Base-by-base conservation (phyloP, 2,113 vertebrate genomes). In the Python bivittatus region DNA sequence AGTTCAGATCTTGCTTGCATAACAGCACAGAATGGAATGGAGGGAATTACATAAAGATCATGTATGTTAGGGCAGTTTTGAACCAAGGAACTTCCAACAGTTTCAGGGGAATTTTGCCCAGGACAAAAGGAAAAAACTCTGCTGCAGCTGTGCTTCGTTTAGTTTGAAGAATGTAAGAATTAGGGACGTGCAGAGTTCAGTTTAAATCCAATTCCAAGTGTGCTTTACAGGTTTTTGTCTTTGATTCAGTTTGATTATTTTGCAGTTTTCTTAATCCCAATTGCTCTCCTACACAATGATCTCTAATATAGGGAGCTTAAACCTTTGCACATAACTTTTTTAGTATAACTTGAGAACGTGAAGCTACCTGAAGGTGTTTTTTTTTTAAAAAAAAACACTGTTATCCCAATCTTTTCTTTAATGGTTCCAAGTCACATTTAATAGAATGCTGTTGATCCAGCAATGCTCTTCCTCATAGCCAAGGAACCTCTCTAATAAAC, bases 1-100 rank as follows among this genome's bases (percentile, higher is more conserved):
- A 95, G 15, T 91, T 94, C 68, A 93, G 52, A 93, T 88, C 93
- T 88, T 90, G 92, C 44, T 94, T 60, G 4, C 29, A 88, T 94
- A 93, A 91, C 38, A 22, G 84, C 48, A 61, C 48, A 64, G 91
- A 1, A 25, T 15, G 57, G 79, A 33, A 89, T 79, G 15, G 85
- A 88, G 88, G 89, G 89, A 94, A 95, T 90, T 29, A n/a, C 79
- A 0, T 22, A 79, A 92, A 84, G 84, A 83, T 29, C 91, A 61
- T 88, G 88, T 27, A 91, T 86, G 64, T 90, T 86, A 48, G 22
- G 0, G 0, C 38, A 79, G 79, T 88, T 11, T 95, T 91, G 29
- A 91, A 72, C 52, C n/a, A 29, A 84, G 56, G 96, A 29, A 52
- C 83, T 92, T 89, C 93, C 92, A 94, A n/a, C 17, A 91, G 52